Base-by-base conservation (phyloP, 2,888 invertebrate species). In the Alsophila aescularia region DNA sequence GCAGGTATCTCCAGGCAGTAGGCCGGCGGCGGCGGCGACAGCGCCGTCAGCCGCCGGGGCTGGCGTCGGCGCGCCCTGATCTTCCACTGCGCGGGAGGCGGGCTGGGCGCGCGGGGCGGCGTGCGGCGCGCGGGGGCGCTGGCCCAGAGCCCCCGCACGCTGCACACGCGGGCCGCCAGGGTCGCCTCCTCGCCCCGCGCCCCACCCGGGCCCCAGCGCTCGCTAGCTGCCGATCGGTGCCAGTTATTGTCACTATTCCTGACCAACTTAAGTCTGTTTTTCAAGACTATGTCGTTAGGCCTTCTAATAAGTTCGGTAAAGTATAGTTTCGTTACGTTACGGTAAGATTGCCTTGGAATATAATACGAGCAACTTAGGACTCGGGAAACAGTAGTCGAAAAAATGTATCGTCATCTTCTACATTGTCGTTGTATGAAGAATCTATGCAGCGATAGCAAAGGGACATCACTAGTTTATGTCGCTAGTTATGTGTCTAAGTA, bases 181-280 rank as follows among this genome's bases (percentile, higher is more conserved):
- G 73, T 71, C 52, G 82, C 79, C 78, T 85, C 85, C 71, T 83
- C 80, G 69, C 73, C 78, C 64, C 76, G 73, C 75, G 79, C 79
- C 74, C 77, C 81, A 69, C 67, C 71, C 81, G 84, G 79, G 81
- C 81, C 85, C 83, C 86, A 87, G 87, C 87, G 90, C 90, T 83
- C 90, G 90, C 90, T 91, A 90, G 82, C 90, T 90, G 90, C 87
- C 90, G 85, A 90, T 86, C 69, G 84, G 90, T 86, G 83, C 75
- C 81, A 81, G 81, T 89, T 87, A 87, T 50, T 62, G 51, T 58
- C 61, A 54, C 40, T 60, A 14, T 12, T 31, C 21, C 2, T 15
- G 10, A 13, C 8, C 39, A 2, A 24, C n/a, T n/a, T 12, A 13
- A 13, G 6, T 5, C 6, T 15, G 7, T 6, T 5, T 24, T 7